These are phyloP conservation scores for Malurus splendens DNA, from an alignment of 2,797 vertebrate genomes.

Conservation along the genomic window DNA sequence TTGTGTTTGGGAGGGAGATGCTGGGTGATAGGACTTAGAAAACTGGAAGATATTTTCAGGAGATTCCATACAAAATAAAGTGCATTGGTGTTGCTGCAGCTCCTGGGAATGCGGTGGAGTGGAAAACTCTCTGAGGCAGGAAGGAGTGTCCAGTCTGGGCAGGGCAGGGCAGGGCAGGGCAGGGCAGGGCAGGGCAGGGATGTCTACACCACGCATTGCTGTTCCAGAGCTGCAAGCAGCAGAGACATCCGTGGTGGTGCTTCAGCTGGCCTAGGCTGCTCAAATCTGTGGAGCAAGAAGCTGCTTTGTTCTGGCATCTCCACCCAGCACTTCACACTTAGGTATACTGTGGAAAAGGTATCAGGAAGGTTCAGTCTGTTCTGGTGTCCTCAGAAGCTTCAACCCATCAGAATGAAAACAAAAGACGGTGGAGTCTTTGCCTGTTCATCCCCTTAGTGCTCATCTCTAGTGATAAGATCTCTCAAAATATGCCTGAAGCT, in stretches of 20 bases:
- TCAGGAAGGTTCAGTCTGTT: neutral
- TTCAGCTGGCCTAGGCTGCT: fast-evolving
- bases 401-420: neutral
- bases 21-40: neutral
- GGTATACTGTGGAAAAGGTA: neutral
- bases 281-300: neutral
- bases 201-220: neutral
- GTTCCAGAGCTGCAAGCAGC: neutral
- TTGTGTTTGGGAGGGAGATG: fast-evolving
- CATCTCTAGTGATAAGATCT: neutral
- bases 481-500: neutral
- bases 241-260: neutral
- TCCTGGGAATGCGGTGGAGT: neutral
- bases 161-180: neutral
- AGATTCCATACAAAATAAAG: neutral
- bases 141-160: neutral
- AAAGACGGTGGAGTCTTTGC: neutral
- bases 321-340: neutral
- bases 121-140: neutral
- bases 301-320: neutral
- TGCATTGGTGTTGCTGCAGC: neutral
- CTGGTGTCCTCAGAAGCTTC: neutral
- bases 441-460: neutral
- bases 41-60: neutral
- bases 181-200: neutral